Base-by-base conservation (phyloP, 2,113 vertebrate genomes). In the Myanophis thanlyinensis region DNA sequence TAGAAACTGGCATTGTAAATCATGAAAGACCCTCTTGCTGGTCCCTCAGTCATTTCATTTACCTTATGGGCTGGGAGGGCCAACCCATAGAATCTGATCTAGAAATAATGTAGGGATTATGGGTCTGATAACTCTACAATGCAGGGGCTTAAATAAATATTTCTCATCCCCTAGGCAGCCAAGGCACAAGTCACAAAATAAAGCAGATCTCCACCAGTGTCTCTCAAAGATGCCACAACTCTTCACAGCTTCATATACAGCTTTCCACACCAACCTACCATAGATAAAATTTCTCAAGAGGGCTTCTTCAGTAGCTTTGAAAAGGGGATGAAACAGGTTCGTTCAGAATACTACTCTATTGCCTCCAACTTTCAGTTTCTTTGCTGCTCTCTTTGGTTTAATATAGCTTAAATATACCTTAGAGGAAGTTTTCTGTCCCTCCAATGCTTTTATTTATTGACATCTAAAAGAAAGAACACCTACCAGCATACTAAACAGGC, bases 401-500 rank as follows among this genome's bases (percentile, higher is more conserved):
- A 96, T 87, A 95, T 8, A 0, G 0, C 85, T 53, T 51, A 49
- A 62, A 62, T 62, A 67, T n/a, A n/a, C 30, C 30, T 67, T 67
- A 67, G 30, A 67, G 62, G 30, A 67, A n/a, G 59, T 67, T 67
- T 12, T 67, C 59, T 13, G 59, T 67, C 59, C 59, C 59, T 67
- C 59, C n/a, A 62, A 91, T 67, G 80, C 92, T 67, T 95, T 53
- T 91, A 91, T 89, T 94, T 35, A 44, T 4, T 56, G 94, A 59
- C 52, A 93, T 85, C 40, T 59, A 6, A 91, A 90, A 85, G 90
- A 86, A 13, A 96, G 90, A 49, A 56, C 94, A 89, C 93, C 92
- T 95, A 95, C 0, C 80, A 89, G 90, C 90, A 91, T 95, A 95
- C 91, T 87, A 93, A 52, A 90, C 85, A 87, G 85, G 95, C 89